Percentiles rank a stretch among this genome's conserved stretches.
phyloP scores from a whole-genome alignment of 92 coral and sea anemone species.

The Epizoanthus fatuus region DNA sequence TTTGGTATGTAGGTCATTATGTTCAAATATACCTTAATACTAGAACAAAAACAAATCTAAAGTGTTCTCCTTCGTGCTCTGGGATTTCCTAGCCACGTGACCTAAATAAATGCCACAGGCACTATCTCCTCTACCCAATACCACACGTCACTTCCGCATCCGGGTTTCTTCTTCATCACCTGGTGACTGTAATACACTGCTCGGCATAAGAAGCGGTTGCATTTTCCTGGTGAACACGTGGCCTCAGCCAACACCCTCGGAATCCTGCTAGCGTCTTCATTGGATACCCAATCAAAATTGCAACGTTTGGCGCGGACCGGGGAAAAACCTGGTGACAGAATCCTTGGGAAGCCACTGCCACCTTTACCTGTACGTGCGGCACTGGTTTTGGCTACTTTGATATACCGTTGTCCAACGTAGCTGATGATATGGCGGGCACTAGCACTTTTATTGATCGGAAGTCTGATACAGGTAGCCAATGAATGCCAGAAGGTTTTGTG shows the following conservation, averaged over 20 bases:
- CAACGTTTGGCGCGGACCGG: neutral
- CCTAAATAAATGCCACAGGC: neutral
- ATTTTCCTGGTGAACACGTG: neutral
- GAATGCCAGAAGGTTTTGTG: neutral
- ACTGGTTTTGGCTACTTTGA: neutral
- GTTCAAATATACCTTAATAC: too few species aligned
- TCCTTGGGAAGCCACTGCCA: neutral
- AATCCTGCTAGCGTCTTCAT: neutral
- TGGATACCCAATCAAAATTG: neutral
- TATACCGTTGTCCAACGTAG: neutral
- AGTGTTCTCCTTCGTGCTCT: too few species aligned
- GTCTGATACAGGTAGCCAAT: neutral
- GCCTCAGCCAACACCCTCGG: neutral
- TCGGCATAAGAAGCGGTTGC: neutral
- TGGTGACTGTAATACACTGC: constrained; percentile 12
- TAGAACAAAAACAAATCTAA: too few species aligned
- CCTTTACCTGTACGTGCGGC: neutral
- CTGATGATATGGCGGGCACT: constrained; percentile 2
- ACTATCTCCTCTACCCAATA: neutral
- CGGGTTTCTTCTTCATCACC: constrained; percentile 1
- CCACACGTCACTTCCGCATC: neutral
- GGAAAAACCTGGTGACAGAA: neutral
- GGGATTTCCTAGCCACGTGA: too few species aligned
- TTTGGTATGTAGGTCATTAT: too few species aligned
- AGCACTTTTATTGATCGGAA: neutral